Percentiles rank a stretch among this genome's conserved stretches.
phyloP scores from a whole-genome alignment of 1,140 invertebrate genomes.

The Tribolium castaneum region DNA sequence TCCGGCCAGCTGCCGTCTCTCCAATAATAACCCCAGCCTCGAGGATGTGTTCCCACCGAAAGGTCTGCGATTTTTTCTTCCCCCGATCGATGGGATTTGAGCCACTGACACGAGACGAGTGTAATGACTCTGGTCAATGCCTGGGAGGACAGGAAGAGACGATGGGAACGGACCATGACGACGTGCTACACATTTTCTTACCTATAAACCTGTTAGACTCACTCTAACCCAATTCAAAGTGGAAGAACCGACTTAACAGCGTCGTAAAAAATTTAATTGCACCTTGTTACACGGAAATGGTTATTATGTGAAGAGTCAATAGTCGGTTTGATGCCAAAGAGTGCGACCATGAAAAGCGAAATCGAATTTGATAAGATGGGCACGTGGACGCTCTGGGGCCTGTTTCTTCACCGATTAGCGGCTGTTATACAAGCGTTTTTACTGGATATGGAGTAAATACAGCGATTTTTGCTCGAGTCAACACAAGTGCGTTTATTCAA shows the following conservation, averaged over 20 bases:
- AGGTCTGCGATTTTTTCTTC: slow-evolving; percentile 38
- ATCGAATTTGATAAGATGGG: not conserved
- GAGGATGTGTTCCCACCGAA: slow-evolving; percentile 36
- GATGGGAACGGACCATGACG: slow-evolving; percentile 54
- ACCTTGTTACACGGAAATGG: slow-evolving; percentile 18
- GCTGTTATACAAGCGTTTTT: slow-evolving; percentile 23
- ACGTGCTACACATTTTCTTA: slow-evolving; percentile 35
- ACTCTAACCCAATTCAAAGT: slow-evolving; percentile 15
- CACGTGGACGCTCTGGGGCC: not conserved
- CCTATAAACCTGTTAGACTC: slow-evolving; percentile 42
- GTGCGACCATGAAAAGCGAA: not conserved
- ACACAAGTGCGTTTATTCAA: not conserved
- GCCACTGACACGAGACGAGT: slow-evolving; percentile 37
- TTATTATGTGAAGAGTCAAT: slow-evolving; percentile 12
- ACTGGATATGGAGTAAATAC: slow-evolving; percentile 14
- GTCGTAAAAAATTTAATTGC: slow-evolving; percentile 26
- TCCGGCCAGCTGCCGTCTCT: slow-evolving; percentile 55
- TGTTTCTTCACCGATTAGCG: not conserved
- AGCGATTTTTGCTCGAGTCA: slow-evolving; percentile 5
- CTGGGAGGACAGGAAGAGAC: slow-evolving; percentile 55
- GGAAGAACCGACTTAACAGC: slow-evolving; percentile 1
- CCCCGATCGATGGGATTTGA: not conserved
- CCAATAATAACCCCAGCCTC: slow-evolving; percentile 45
- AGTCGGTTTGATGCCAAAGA: not conserved
- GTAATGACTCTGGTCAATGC: slow-evolving; percentile 54